Base-by-base conservation (phyloP, 2,797 vertebrate species). In the Eospalax fontanierii region DNA sequence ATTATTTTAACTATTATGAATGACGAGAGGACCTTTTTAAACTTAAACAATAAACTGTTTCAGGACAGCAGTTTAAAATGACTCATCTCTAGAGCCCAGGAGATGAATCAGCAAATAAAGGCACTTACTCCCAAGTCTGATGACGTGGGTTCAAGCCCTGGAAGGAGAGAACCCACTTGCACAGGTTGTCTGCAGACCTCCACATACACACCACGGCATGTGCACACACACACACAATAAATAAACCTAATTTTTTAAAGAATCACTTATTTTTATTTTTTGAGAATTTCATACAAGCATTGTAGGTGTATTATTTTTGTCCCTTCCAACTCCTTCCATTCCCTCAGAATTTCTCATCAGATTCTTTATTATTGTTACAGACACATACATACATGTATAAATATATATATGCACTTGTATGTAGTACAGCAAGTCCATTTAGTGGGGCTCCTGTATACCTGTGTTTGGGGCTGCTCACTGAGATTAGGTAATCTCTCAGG, bases 1-100 rank as follows among this genome's bases (percentile, higher is more conserved):
- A 68, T 79, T 54, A 87, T 90, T 78, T 92, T 89, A 89, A 70
- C 43, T 85, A 22, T 66, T 26, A 73, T 26, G 30, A 84, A 59
- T 50, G 54, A 68, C 59, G 71, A 74, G 61, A 87, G 86, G n/a
- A 63, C 19, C 46, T 35, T n/a, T 78, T 87, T 63, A 18, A 35
- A 90, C 38, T 59, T 66, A 73, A 91, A 3, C 24, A 80, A 33
- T 63, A 68, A n/a, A 10, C n/a, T 82, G 24, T 79, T 59, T 96
- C n/a, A 88, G 76, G 59, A 74, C 6, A 81, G n/a, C 15, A 61
- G 8, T 63, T 73, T 80, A 71, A 40, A 26, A 46, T 79, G 71
- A 16, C 40, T 80, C 82, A 46, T 18, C 26, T 63, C 0, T 22
- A 6, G 6, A 50, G 12, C 63, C 43, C 50, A 43, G 0, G 6